These are phyloP conservation scores for Drosophila pectinifera DNA, from an alignment of 1,140 invertebrate genomes.

Conservation along the genomic window DNA sequence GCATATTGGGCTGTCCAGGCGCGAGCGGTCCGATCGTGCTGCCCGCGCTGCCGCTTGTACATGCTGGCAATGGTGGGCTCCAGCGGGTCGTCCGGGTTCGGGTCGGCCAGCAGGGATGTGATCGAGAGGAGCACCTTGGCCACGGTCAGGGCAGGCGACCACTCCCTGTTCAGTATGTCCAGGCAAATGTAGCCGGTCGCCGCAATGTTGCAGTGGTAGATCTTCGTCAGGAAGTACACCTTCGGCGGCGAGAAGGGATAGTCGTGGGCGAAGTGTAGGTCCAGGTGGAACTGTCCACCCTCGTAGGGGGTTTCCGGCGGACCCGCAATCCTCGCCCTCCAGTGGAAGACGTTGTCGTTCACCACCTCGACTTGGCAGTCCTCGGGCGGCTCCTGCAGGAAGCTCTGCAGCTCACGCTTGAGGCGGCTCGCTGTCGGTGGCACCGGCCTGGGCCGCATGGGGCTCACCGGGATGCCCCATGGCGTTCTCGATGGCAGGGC, in stretches of 20 bases:
- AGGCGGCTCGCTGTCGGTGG: not conserved
- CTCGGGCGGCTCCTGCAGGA: constrained; percentile 6
- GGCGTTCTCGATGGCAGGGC: too few relatives aligned
- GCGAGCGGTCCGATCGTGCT: constrained; percentile 97
- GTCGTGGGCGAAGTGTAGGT: constrained; percentile 90
- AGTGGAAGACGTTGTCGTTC: constrained; percentile 16
- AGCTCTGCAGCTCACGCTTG: not conserved
- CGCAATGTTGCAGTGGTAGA: constrained; percentile 93
- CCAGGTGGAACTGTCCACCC: constrained; percentile 91
- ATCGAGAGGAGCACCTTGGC: constrained; percentile 97
- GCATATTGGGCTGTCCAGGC: constrained; percentile 97
- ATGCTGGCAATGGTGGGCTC: constrained; percentile 97
- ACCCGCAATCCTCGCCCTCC: constrained; percentile 80
- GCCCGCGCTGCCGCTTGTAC: constrained; percentile 93
- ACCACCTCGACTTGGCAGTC: constrained; percentile 6
- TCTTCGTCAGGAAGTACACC: constrained; percentile 92
- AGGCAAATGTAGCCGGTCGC: constrained; percentile 90
- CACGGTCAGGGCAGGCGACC: constrained; percentile 98
- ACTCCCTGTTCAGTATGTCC: constrained; percentile 93
- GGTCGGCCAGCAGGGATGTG: constrained; percentile 97
- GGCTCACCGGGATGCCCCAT: too few relatives aligned
- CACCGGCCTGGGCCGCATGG: too few relatives aligned
- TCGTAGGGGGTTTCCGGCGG: constrained; percentile 92
- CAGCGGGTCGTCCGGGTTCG: constrained; percentile 98
- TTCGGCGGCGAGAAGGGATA: constrained; percentile 92